These are phyloP conservation scores for Odobenus rosmarus DNA, from an alignment of 2,113 vertebrate genomes.

Conservation along the genomic window DNA sequence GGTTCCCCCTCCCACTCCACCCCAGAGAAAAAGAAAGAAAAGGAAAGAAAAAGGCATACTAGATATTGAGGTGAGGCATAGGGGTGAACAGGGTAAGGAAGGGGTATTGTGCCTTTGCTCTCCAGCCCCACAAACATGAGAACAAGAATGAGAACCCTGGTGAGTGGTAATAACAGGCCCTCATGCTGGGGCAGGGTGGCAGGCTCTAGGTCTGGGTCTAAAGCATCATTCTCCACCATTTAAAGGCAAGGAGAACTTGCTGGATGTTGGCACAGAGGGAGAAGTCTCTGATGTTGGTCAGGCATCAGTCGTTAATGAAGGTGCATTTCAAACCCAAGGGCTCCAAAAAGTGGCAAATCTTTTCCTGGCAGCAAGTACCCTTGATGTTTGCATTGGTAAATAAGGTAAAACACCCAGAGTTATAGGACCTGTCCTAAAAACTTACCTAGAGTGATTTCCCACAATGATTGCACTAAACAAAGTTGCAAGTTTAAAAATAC, in stretches of 20 bases:
- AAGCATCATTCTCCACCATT: slow-evolving; percentile 87
- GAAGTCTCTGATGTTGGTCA: slow-evolving; percentile 85
- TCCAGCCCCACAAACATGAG: too few species aligned
- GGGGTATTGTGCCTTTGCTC: rapidly evolving
- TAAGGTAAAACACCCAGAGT: neutral
- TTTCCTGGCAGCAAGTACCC: slow-evolving; percentile 77
- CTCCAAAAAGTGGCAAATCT: neutral
- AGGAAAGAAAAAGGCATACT: neutral
- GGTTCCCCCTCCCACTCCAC: neutral
- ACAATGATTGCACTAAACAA: neutral
- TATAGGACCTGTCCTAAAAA: neutral
- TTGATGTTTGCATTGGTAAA: slow-evolving; percentile 73
- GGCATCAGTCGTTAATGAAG: slow-evolving; percentile 88
- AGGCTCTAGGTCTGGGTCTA: slow-evolving; percentile 27
- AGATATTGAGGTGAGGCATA: neutral
- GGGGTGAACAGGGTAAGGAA: neutral
- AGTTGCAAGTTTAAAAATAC: slow-evolving; percentile 21
- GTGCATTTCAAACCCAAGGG: slow-evolving; percentile 64
- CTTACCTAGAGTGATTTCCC: neutral
- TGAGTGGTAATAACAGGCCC: too few species aligned
- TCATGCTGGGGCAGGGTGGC: neutral
- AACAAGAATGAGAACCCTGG: neutral
- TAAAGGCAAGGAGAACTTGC: slow-evolving; percentile 83
- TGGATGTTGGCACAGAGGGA: slow-evolving; percentile 87
- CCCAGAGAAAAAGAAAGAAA: neutral